Base-by-base conservation (phyloP, 2,113 vertebrate species). In the Dasyurus viverrinus region DNA sequence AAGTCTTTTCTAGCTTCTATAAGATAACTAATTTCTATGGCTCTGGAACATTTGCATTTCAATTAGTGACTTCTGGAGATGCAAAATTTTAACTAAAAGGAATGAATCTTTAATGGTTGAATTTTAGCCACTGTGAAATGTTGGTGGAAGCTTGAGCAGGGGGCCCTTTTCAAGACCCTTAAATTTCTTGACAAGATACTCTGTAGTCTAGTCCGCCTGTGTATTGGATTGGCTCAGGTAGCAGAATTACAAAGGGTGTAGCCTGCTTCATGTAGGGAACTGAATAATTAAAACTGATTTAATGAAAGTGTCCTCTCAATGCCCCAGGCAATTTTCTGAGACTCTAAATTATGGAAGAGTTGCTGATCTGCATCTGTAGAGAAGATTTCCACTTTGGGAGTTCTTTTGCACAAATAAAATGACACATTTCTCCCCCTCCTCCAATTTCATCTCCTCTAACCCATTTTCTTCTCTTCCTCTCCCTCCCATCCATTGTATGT, bases 231-330 rank as follows among this genome's bases (percentile, higher is more conserved):
- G 22, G n/a, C 23, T n/a, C 0, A 2, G 8, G 53, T 2, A 42
- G 23, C 24, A 12, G 0, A 53, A 0, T 5, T 1, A 9, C 53
- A 23, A 0, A 1, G 16, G 22, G 90, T 91, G 16, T 46, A 6
- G 0, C 53, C 30, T 3, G 60, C 84, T 53, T 91, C 36, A 46
- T 25, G 53, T 6, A 0, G 12, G 46, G 47, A 22, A 0, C 8
- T 0, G 0, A 0, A 3, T 91, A 54, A 42, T 8, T 8, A 22
- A 46, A 25, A 46, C 2, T 1, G 11, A 26, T 89, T 22, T 0
- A 8, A 52, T 0, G 4, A 24, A 12, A 0, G 0, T 0, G 0
- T 0, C 2, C 53, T 25, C 90, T n/a, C 1, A 2, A 84, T 84
- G 55, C 50, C 30, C 19, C 52, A 30, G 46, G 0, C 68, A 42